These are phyloP conservation scores for Bombus superbus DNA, from an alignment of 1,140 invertebrate genomes.

Conservation along the genomic window DNA sequence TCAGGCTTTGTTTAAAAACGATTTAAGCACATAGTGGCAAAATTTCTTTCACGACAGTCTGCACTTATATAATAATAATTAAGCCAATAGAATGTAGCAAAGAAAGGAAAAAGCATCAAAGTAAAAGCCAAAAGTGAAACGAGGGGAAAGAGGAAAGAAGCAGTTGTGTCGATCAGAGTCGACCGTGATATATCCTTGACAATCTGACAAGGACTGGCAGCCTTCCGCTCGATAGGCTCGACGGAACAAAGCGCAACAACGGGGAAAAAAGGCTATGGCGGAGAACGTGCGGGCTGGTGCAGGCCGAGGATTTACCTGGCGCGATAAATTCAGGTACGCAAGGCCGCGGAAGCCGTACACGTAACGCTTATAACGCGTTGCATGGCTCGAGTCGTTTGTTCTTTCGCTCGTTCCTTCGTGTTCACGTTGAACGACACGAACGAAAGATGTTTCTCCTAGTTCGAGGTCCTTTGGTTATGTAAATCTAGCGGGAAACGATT, in stretches of 20 bases:
- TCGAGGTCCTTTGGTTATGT: slow-evolving; percentile 67
- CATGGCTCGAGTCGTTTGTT: slow-evolving; percentile 19
- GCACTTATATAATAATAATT: not conserved
- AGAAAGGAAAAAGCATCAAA: not conserved
- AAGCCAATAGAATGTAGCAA: not conserved
- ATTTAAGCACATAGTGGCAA: too few species aligned
- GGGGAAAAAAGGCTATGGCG: slow-evolving; percentile 22
- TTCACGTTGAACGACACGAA: not conserved
- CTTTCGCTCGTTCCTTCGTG: not conserved
- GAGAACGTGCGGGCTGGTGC: slow-evolving; percentile 6
- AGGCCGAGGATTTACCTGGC: slow-evolving; percentile 63
- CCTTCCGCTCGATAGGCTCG: slow-evolving; percentile 49
- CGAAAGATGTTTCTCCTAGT: slow-evolving; percentile 19
- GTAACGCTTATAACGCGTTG: slow-evolving; percentile 60
- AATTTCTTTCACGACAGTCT: too few species aligned
- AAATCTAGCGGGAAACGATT: slow-evolving; percentile 63
- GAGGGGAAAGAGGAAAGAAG: not conserved
- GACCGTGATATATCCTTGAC: slow-evolving; percentile 66
- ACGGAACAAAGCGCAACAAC: slow-evolving; percentile 21
- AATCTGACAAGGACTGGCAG: slow-evolving; percentile 56
- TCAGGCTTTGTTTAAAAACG: too few species aligned
- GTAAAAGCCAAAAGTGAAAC: not conserved
- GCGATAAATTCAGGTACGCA: slow-evolving; percentile 75
- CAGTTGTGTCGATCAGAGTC: slow-evolving; percentile 19
- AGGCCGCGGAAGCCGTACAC: slow-evolving; percentile 62